A percentile compares a stretch with the other conserved stretches of the same genome.
Conservation (phyloP, 2,888 invertebrate species). For the Chalcis sispes region DNA sequence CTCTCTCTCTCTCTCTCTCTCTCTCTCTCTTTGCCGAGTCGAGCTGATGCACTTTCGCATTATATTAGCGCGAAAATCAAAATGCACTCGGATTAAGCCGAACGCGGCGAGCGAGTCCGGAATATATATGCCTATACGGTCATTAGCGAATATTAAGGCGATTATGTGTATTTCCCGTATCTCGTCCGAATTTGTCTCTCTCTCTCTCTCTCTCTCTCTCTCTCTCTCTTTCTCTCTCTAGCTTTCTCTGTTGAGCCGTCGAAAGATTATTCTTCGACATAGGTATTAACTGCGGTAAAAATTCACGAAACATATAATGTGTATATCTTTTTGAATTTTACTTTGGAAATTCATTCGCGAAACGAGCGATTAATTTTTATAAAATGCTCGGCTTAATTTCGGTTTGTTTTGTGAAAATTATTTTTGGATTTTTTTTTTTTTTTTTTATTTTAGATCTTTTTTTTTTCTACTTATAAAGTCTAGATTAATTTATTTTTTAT, state of each 20-base stretch:
- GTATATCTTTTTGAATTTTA: no score
- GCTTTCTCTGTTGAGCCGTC: constrained; percentile 13
- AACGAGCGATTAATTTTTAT: no score
- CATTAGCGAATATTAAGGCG: constrained; percentile 45
- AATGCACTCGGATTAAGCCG: constrained; percentile 42
- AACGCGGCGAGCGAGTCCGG: neutral
- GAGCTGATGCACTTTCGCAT: constrained; percentile 29
- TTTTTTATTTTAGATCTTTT: no score
- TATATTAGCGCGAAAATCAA: constrained; percentile 43
- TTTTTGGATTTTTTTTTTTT: no score
- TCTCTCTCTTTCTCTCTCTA: constrained; percentile 6
- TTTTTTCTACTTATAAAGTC: no score
- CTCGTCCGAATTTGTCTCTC: neutral
- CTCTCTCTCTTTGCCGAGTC: neutral
- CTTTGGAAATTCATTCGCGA: no score
- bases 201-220: no score
- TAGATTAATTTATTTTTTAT: no score
- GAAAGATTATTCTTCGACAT: constrained; percentile 3
- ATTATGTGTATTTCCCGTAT: constrained; percentile 31
- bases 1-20: constrained; percentile 1
- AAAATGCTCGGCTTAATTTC: no score
- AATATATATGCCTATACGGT: neutral
- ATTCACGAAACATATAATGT: neutral
- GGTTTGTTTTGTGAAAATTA: no score
- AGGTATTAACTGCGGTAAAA: neutral